Evolutionary conservation across 2,888 invertebrate species (phyloP).

Genomic region (Nemotelus nigrinus): DNA sequence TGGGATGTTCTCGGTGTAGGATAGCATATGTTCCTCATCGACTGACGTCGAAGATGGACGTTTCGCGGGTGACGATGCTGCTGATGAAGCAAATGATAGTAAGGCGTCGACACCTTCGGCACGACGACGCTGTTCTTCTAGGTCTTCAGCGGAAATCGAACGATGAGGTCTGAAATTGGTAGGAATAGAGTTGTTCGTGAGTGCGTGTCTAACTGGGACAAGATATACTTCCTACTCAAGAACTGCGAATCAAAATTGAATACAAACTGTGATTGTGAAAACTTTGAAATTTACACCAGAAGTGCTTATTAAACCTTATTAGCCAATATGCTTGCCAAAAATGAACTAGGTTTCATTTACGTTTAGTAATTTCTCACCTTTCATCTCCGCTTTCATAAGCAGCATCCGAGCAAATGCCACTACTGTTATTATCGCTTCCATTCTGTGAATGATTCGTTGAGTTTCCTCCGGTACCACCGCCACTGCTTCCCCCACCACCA

Average conservation of each 20-base stretch:
- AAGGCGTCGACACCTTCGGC: slow-evolving; percentile 83
- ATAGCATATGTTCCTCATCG: slow-evolving; percentile 59
- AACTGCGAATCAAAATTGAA: neutral
- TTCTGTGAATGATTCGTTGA: slow-evolving; percentile 51
- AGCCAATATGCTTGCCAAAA: no score
- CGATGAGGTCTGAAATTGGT: slow-evolving; percentile 51
- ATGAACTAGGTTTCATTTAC: no score
- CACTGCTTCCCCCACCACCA: slow-evolving; percentile 61
- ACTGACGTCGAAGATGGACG: slow-evolving; percentile 59
- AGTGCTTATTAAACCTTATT: no score
- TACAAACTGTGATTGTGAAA: neutral
- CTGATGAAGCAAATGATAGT: slow-evolving; percentile 75
- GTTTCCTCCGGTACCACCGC: slow-evolving; percentile 49
- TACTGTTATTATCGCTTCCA: slow-evolving; percentile 61
- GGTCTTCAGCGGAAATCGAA: slow-evolving; percentile 65
- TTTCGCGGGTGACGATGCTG: slow-evolving; percentile 60
- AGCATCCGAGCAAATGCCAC: slow-evolving; percentile 67
- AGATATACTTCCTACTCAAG: neutral
- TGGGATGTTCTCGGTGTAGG: slow-evolving; percentile 57
- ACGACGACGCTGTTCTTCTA: slow-evolving; percentile 76
- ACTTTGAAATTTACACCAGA: neutral
- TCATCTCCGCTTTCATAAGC: slow-evolving; percentile 70
- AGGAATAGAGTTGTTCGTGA: slow-evolving; percentile 23
- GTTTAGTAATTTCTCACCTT: slow-evolving; percentile 58
- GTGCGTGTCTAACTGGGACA: neutral